phyloP scores from a whole-genome alignment of 2,888 invertebrate species.

The Andrena trimmerana region DNA sequence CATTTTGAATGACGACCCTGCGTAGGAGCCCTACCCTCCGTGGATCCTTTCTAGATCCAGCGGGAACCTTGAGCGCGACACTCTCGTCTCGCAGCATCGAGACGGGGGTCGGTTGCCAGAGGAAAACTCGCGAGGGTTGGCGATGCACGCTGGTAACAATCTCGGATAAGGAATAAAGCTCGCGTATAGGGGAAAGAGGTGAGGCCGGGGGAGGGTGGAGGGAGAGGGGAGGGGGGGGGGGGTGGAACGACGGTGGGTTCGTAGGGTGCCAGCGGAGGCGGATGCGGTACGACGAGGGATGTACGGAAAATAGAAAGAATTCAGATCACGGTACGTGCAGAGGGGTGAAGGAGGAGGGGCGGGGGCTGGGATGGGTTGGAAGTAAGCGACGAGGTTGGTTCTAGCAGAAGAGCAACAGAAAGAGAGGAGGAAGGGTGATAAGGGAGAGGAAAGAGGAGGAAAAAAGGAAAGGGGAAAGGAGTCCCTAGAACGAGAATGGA shows the following conservation, averaged over 20 bases:
- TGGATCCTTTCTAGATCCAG: constrained; percentile 57
- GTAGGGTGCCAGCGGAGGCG: constrained; percentile 58
- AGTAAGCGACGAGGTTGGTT: constrained; percentile 62
- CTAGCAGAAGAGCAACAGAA: constrained; percentile 62
- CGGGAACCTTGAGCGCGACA: constrained; percentile 61
- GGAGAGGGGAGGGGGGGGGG: constrained; percentile 28
- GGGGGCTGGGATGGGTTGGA: constrained; percentile 27
- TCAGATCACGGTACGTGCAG: constrained; percentile 81
- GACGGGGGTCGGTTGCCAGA: constrained; percentile 45
- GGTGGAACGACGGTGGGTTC: constrained; percentile 42
- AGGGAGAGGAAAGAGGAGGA: constrained; percentile 52
- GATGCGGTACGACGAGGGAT: constrained; percentile 71
- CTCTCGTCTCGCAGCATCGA: constrained; percentile 62
- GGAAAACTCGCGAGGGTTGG: constrained; percentile 57
- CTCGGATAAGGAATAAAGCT: constrained; percentile 83
- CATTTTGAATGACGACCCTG: constrained; percentile 20
- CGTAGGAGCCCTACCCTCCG: constrained; percentile 43
- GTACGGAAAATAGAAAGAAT: constrained; percentile 82
- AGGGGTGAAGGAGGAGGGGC: constrained; percentile 34
- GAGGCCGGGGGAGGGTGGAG: constrained; percentile 22
- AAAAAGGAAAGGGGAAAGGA: constrained; percentile 72
- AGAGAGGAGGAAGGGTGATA: constrained; percentile 32
- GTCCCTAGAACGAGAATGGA: constrained; percentile 80
- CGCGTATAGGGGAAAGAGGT: constrained; percentile 36
- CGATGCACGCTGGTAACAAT: constrained; percentile 82